Evolutionary conservation across 2,797 vertebrate species (phyloP).

Genomic region (Coracias cyanogaster): DNA sequence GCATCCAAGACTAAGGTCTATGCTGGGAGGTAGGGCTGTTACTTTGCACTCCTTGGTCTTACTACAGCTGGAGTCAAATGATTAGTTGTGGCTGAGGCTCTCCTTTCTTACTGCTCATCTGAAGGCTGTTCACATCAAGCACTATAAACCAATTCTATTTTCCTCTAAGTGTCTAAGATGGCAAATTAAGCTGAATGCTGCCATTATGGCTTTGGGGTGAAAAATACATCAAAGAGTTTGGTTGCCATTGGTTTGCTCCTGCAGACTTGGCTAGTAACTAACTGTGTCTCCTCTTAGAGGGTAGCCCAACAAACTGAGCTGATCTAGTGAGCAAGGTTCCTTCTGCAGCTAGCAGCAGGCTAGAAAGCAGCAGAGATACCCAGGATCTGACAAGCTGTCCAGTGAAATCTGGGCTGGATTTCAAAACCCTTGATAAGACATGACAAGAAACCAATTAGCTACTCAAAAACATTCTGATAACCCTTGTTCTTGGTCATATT

Average conservation of each 20-base stretch:
- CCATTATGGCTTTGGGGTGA: neutral
- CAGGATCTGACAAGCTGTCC: constrained; percentile 20
- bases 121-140: neutral
- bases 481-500: neutral
- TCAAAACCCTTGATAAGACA: constrained; percentile 17
- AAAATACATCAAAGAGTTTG: neutral
- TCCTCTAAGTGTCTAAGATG: neutral
- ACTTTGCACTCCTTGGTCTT: neutral
- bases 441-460: constrained; percentile 5
- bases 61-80: neutral
- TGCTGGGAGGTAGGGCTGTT: neutral
- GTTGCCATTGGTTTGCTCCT: neutral
- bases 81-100: neutral
- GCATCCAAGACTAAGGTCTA: neutral
- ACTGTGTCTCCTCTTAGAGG: neutral
- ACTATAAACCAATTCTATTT: neutral
- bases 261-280: neutral
- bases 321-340: neutral
- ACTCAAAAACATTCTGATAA: constrained; percentile 7
- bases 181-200: neutral
- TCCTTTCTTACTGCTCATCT: neutral
- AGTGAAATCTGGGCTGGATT: constrained; percentile 35
- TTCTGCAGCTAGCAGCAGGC: neutral
- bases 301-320: neutral
- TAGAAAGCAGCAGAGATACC: neutral